Conservation (phyloP, 2,888 invertebrate genomes). For the Danaus chrysippus region DNA sequence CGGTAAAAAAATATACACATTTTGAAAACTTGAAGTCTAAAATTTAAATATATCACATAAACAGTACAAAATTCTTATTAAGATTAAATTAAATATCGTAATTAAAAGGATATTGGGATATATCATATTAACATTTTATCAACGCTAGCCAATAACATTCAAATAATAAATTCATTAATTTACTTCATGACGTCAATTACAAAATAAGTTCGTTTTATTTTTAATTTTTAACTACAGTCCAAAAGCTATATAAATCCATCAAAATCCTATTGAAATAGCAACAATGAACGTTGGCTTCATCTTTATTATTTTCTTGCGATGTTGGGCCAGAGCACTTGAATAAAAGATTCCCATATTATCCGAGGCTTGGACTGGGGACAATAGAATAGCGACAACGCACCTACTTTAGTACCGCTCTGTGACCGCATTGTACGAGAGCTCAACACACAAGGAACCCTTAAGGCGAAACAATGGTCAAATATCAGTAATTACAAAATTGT, state of each 20-base stretch:
- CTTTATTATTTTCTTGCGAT: conserved; percentile 70
- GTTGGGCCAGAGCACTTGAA: conserved; percentile 71
- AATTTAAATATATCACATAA: too few relatives aligned
- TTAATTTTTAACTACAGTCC: conserved; percentile 39
- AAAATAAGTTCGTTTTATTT: too few relatives aligned
- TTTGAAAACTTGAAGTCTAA: background rate
- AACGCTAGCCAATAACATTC: too few relatives aligned
- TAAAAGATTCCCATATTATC: conserved; percentile 76
- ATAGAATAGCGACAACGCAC: conserved; percentile 66
- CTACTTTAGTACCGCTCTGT: conserved; percentile 62
- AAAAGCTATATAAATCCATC: conserved; percentile 53
- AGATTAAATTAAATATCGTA: too few relatives aligned
- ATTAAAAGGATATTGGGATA: too few relatives aligned
- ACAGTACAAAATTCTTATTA: too few relatives aligned
- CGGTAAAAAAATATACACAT: background rate
- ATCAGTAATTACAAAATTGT: conserved; percentile 3
- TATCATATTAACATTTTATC: too few relatives aligned
- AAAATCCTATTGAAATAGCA: conserved; percentile 66
- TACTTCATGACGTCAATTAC: too few relatives aligned
- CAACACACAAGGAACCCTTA: conserved; percentile 25
- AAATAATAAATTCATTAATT: too few relatives aligned
- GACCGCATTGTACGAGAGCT: conserved; percentile 52
- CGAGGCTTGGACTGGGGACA: conserved; percentile 57
- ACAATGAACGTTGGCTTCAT: conserved; percentile 71
- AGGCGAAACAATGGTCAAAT: conserved; percentile 16